Conservation (phyloP, 2,888 invertebrate genomes). For the Eueremaeus valkanovi region DNA sequence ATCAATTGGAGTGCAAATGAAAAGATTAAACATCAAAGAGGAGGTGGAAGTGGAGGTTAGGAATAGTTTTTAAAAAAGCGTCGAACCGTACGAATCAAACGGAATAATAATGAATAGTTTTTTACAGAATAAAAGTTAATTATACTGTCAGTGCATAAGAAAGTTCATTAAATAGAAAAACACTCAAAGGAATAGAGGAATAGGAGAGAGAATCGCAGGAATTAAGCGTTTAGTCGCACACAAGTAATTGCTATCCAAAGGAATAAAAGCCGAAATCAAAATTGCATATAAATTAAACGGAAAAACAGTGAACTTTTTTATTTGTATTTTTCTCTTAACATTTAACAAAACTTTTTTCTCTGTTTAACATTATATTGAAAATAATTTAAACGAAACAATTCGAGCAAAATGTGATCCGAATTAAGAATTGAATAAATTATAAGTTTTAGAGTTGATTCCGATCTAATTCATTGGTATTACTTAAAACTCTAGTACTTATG, state of each 20-base stretch:
- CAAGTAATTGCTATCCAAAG: constrained; percentile 17
- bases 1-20: background rate
- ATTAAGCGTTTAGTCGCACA: background rate
- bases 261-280: background rate
- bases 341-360: background rate
- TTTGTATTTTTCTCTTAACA: background rate
- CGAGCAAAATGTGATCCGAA: no score
- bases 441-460: no score
- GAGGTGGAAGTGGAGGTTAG: background rate
- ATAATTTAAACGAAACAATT: no score
- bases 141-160: constrained; percentile 18
- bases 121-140: constrained; percentile 32
- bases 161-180: constrained; percentile 29
- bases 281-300: constrained; percentile 27
- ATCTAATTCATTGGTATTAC: no score
- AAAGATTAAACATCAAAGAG: background rate
- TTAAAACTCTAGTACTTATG: no score
- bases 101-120: constrained; percentile 21
- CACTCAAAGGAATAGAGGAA: background rate
- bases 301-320: background rate
- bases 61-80: background rate
- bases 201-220: no score
- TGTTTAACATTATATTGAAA: background rate
- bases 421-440: no score
- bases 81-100: background rate